Percentiles rank a stretch among this genome's conserved stretches.
Conservation (phyloP, 1,140 invertebrate species). For the Carposina sasakii region DNA sequence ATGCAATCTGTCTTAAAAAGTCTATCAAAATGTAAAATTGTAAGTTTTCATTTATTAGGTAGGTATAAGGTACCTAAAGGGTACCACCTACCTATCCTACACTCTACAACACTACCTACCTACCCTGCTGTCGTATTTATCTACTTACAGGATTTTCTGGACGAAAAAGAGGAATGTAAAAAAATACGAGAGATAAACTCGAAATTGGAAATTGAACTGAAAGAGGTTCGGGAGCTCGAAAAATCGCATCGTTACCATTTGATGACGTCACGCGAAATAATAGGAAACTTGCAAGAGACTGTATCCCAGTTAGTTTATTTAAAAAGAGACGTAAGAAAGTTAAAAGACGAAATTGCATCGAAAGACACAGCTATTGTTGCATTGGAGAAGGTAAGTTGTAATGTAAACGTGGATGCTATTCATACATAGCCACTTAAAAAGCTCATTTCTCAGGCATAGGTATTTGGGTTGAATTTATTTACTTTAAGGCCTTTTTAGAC, state of each 20-base stretch:
- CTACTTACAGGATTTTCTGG: slow-evolving; percentile 38
- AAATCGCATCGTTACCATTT: slow-evolving; percentile 59
- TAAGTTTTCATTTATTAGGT: slow-evolving; percentile 29
- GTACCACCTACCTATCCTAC: no score
- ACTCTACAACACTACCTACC: background rate
- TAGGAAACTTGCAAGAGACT: slow-evolving; percentile 60
- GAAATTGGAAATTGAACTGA: slow-evolving; percentile 53
- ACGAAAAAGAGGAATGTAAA: slow-evolving; percentile 46
- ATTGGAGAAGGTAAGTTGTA: slow-evolving; percentile 46
- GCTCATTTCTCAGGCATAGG: slow-evolving; percentile 4
- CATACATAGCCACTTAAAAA: background rate
- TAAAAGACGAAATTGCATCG: slow-evolving; percentile 48
- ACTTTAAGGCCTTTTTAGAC: background rate
- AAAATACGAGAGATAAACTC: slow-evolving; percentile 42
- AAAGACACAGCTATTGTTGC: slow-evolving; percentile 42
- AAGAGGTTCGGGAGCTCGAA: slow-evolving; percentile 47
- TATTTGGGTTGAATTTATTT: background rate
- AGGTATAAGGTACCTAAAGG: no score
- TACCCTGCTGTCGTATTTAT: background rate
- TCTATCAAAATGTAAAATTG: slow-evolving; percentile 55
- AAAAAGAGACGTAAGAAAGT: slow-evolving; percentile 58
- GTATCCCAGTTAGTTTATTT: slow-evolving; percentile 61
- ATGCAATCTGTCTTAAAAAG: slow-evolving; percentile 43
- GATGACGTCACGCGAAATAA: slow-evolving; percentile 57
- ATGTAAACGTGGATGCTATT: no score